Base-by-base conservation (phyloP, 2,888 invertebrate genomes). In the Clitarchus hookeri region DNA sequence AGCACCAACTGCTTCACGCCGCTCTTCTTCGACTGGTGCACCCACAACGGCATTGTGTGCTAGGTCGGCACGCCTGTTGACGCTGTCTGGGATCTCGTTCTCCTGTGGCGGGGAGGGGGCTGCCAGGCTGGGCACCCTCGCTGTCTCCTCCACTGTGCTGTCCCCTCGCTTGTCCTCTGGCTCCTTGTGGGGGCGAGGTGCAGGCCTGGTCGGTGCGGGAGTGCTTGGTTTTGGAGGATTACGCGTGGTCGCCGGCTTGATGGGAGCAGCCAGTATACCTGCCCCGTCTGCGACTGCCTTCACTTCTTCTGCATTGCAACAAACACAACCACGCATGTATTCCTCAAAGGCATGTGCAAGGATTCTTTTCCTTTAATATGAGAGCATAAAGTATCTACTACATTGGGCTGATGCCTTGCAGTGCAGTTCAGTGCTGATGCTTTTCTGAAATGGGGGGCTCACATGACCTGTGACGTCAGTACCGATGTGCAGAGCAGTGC, bases 51-150 rank as follows among this genome's bases (percentile, higher is more conserved):
- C 93, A 88, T 89, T 93, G 91, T 88, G 94, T 86, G 92, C 94
- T 44, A 89, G 89, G 80, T 90, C 90, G 86, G 90, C 91, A 84
- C 90, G 87, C 36, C 90, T 90, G 88, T 90, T 90, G 83, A 90
- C 90, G 86, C 90, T 90, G 88, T 91, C 91, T 0, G 91, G 91
- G 89, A 95, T 94, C 90, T 97, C 97, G 90, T 97, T 97, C 89
- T 97, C 97, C 91, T 96, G 95, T 4, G 96, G 96, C 93, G 96
- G 96, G 85, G 89, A 88, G 53, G 89, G 89, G 19, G 88, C 89
- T 11, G 89, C 89, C 19, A 88, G 93, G 83, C 87, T 86, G 4
- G 87, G 87, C 27, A 84, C 54, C 78, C 84, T 78, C 19, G 87
- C 85, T n/a, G 87, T 84, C 11, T 85, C 87, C 19, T 86, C 83